Evolutionary conservation across 1,140 invertebrate genomes (phyloP), one percentile per base, ranked within the genome.

Genomic region (Helicorthomorpha holstii): DNA sequence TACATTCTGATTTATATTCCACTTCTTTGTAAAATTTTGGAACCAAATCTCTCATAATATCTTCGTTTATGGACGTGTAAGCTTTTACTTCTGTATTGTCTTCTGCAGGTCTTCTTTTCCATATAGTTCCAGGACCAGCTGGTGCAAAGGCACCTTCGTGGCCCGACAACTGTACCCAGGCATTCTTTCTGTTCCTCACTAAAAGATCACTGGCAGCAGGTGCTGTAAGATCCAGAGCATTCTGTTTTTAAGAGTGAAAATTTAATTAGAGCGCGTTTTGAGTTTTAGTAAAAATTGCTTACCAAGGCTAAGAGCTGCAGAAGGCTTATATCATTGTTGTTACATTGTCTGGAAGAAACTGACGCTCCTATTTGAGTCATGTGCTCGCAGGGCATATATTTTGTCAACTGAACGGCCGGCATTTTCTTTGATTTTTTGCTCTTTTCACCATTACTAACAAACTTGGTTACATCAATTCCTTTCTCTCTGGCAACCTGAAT

Each of bases 141-240:
- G 89, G 89, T 12, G 90, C 87, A 68, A 96, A 82, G 53, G 85
- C 86, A 71, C 69, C 72, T 64, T 72, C 70, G 68, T 97, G 93
- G 0, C 93, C 93, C 16, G 89, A 88, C 45, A 96, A 68, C 67
- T 96, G 92, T 65, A 96, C 69, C 89, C 89, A 95, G 27, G 77
- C 77, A 56, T 79, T 77, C 25, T 72, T 70, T 53, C 80, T 74
- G 52, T 84, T 84, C 58, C 84, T 85, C 46, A 93, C 64, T 26
- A 93, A 69, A 23, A 87, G 77, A 62, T 91, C 86, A 58, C 85
- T 87, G 29, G 90, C 89, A 38, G 91, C 89, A 34, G 91, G 88
- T 4, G 85, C 86, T 50, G 86, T 88, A 55, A 95, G 70, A 62
- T 94, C 90, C 58, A 95, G 72, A 42, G 91, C 88, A 69, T 93